A percentile compares a stretch with the other conserved stretches of the same genome.
phyloP scores from a whole-genome alignment of 2,797 vertebrate species.

The Poliocrania exsul region DNA sequence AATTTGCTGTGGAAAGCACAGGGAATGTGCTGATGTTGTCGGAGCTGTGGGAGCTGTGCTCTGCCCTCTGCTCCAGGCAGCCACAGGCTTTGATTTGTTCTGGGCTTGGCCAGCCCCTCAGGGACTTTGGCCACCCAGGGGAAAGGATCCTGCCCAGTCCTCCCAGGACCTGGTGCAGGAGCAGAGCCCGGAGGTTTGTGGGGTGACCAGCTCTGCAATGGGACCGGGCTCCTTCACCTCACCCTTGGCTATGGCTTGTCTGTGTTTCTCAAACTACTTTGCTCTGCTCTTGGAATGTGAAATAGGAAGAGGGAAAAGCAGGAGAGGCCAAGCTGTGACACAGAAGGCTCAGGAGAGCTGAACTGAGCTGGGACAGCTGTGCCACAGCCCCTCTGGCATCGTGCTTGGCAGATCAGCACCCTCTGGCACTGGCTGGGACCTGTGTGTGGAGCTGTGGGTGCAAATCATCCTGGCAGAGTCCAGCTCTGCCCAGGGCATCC shows the following conservation, averaged over 20 bases:
- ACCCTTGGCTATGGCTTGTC: background rate
- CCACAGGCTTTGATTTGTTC: background rate
- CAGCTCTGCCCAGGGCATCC: background rate
- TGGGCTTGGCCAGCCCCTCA: fast-evolving
- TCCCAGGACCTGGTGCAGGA: background rate
- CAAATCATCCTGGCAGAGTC: background rate
- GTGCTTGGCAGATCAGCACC: background rate
- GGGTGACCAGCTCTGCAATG: background rate
- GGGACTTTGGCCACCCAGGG: background rate
- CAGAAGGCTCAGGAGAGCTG: background rate
- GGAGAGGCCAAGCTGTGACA: background rate
- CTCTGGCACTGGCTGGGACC: background rate
- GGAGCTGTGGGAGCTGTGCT: background rate
- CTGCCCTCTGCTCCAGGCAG: background rate
- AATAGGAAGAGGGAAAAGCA: background rate
- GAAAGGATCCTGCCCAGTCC: background rate
- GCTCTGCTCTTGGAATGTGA: fast-evolving
- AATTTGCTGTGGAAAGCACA: background rate
- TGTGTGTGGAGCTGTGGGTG: background rate
- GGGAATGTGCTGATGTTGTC: background rate
- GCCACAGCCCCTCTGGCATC: fast-evolving
- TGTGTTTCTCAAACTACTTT: fast-evolving
- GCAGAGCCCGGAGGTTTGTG: background rate
- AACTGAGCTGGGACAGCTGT: background rate
- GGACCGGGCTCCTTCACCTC: background rate